These are phyloP conservation scores for Octodonta nipae DNA, from an alignment of 2,888 invertebrate genomes.

Conservation along the genomic window DNA sequence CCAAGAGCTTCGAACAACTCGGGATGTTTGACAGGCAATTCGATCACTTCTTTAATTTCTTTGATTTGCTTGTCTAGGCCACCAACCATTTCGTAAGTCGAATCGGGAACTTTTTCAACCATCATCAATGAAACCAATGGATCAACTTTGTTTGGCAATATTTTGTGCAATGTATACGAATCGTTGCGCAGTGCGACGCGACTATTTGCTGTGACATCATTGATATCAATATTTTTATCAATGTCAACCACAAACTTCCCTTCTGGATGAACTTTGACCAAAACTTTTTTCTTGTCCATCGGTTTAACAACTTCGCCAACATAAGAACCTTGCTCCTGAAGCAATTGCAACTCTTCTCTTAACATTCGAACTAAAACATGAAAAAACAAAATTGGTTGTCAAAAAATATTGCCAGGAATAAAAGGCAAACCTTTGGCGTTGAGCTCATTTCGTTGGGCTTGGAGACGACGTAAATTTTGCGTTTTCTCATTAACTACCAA, in stretches of 20 bases:
- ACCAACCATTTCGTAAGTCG: conserved; percentile 99
- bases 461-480: conserved; percentile 88
- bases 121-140: conserved; percentile 98
- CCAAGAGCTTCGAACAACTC: conserved; percentile 98
- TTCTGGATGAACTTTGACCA: conserved; percentile 98
- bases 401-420: no score
- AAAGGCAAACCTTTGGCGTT: no score
- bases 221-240: conserved; percentile 97
- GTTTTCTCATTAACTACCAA: conserved; percentile 93
- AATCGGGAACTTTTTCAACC: conserved; percentile 99
- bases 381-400: no score
- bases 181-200: conserved; percentile 95
- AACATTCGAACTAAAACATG: conserved; percentile 94
- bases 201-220: conserved; percentile 93
- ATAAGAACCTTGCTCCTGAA: conserved; percentile 97
- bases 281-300: conserved; percentile 99
- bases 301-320: conserved; percentile 99
- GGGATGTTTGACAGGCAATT: conserved; percentile 97
- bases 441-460: conserved; percentile 96
- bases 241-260: conserved; percentile 99
- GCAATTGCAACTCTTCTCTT: conserved; percentile 88
- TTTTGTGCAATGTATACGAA: conserved; percentile 96
- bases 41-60: conserved; percentile 99
- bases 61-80: conserved; percentile 99
- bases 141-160: conserved; percentile 94